Conservation (phyloP, 2,113 vertebrate species). For the Pimephales promelas region DNA sequence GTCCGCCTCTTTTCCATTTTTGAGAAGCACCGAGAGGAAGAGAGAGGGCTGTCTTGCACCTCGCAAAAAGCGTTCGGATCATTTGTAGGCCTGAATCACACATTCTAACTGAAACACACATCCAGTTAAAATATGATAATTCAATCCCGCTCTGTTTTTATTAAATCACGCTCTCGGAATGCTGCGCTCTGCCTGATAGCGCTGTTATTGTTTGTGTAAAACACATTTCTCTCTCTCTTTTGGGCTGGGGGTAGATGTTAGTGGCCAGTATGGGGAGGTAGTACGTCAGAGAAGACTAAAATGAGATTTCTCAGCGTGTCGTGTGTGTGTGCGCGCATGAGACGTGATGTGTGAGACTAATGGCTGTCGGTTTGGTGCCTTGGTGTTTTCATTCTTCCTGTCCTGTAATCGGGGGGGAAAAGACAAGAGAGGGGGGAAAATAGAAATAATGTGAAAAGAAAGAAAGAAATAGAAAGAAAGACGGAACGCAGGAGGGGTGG, state of each 20-base stretch:
- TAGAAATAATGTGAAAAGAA: slow-evolving; percentile 50
- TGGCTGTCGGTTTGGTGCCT: slow-evolving; percentile 56
- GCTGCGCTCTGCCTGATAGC: slow-evolving; percentile 47
- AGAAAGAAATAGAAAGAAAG: slow-evolving; percentile 66
- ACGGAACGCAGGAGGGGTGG: slow-evolving; percentile 52
- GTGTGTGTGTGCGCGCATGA: slow-evolving; percentile 49
- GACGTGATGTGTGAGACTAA: slow-evolving; percentile 56
- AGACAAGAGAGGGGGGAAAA: neutral
- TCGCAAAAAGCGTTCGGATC: slow-evolving; percentile 47
- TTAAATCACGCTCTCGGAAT: slow-evolving; percentile 56
- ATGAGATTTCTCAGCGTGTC: slow-evolving; percentile 57
- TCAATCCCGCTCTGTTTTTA: slow-evolving; percentile 57
- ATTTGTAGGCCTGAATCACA: slow-evolving; percentile 54
- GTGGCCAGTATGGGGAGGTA: slow-evolving; percentile 12
- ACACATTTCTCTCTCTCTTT: slow-evolving; percentile 46
- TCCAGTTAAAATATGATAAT: slow-evolving; percentile 62
- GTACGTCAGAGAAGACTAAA: slow-evolving; percentile 29
- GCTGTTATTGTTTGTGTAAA: slow-evolving; percentile 59
- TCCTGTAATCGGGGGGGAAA: slow-evolving; percentile 70
- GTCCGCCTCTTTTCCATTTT: slow-evolving; percentile 45
- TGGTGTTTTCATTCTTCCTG: slow-evolving; percentile 45
- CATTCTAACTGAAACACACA: slow-evolving; percentile 57
- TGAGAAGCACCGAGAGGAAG: slow-evolving; percentile 30
- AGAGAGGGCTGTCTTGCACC: slow-evolving; percentile 39
- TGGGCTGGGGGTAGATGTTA: slow-evolving; percentile 27